A percentile compares a stretch with the other conserved stretches of the same genome.
These are phyloP conservation scores for Spondyliosoma cantharus DNA, from an alignment of 2,797 vertebrate species.

Conservation along the genomic window DNA sequence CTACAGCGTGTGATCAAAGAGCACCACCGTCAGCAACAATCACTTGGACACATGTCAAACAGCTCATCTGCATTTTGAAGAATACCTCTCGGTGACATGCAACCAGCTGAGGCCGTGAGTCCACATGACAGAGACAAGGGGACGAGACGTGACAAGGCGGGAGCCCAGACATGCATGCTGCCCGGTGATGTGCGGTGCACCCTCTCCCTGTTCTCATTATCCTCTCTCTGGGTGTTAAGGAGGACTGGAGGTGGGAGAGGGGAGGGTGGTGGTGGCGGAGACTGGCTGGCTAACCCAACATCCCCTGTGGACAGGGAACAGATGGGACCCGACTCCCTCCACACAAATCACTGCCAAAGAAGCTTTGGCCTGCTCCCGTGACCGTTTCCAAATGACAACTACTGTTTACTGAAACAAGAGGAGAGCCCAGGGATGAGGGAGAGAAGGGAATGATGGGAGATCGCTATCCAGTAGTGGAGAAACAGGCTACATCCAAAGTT, in stretches of 20 bases:
- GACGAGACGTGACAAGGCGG: slow-evolving; percentile 48
- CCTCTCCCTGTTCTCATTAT: slow-evolving; percentile 78
- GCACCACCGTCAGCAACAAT: slow-evolving; percentile 19
- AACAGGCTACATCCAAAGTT: neutral
- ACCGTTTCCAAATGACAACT: slow-evolving; percentile 58
- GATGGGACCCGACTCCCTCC: slow-evolving; percentile 77
- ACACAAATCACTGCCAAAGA: slow-evolving; percentile 76
- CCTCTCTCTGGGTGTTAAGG: slow-evolving; percentile 77
- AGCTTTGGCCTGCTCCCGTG: slow-evolving; percentile 59
- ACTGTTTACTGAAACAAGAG: slow-evolving; percentile 62
- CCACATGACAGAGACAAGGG: slow-evolving; percentile 39
- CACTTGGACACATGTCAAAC: slow-evolving; percentile 29
- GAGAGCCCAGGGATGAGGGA: slow-evolving; percentile 42
- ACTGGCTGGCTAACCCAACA: slow-evolving; percentile 64
- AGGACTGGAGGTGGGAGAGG: slow-evolving; percentile 49
- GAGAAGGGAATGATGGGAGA: slow-evolving; percentile 22
- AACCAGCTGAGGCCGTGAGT: slow-evolving; percentile 60
- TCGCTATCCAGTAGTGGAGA: slow-evolving; percentile 9
- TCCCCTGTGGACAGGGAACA: slow-evolving; percentile 75
- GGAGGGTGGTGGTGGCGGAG: slow-evolving; percentile 51
- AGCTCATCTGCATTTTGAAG: slow-evolving; percentile 55
- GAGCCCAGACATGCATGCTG: slow-evolving; percentile 58
- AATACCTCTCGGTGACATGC: slow-evolving; percentile 31
- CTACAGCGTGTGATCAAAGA: slow-evolving; percentile 4
- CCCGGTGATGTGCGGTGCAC: slow-evolving; percentile 59